Conservation (phyloP, 2,888 invertebrate species). For the Netelia inedita region DNA sequence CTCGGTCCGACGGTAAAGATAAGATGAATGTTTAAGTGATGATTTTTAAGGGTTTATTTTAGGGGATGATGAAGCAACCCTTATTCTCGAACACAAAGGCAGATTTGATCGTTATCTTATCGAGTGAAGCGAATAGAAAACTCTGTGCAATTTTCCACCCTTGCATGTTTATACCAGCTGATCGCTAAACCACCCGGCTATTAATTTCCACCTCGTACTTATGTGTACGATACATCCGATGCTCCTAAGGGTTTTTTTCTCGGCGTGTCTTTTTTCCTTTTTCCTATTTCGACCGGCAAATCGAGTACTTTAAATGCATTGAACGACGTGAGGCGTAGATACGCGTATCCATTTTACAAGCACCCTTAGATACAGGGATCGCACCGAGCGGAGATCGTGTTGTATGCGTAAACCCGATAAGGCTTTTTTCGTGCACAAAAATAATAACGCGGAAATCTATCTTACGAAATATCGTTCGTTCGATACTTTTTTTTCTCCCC, state of each 20-base stretch:
- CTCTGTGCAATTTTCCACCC: no score
- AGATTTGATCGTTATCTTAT: no score
- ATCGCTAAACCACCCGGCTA: neutral
- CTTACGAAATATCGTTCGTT: neutral
- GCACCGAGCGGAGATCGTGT: neutral
- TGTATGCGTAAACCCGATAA: neutral
- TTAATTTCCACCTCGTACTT: conserved; percentile 15
- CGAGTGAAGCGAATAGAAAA: no score
- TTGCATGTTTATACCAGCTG: no score
- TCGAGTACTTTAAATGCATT: conserved; percentile 66
- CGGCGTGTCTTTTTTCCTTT: neutral
- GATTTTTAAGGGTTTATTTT: no score
- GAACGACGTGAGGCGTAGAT: conserved; percentile 41
- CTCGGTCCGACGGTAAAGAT: no score
- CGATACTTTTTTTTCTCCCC: neutral
- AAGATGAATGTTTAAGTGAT: no score
- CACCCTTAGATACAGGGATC: neutral
- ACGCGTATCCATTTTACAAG: conserved; percentile 2
- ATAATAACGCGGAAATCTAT: neutral
- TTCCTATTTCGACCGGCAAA: conserved; percentile 44
- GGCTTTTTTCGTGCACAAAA: neutral
- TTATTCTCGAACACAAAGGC: no score
- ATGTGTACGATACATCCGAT: neutral
- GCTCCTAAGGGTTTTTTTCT: conserved; percentile 36
- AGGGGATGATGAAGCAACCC: no score